These are phyloP conservation scores for Oasisia sp. DNA, from an alignment of 2,888 invertebrate species.

Conservation along the genomic window DNA sequence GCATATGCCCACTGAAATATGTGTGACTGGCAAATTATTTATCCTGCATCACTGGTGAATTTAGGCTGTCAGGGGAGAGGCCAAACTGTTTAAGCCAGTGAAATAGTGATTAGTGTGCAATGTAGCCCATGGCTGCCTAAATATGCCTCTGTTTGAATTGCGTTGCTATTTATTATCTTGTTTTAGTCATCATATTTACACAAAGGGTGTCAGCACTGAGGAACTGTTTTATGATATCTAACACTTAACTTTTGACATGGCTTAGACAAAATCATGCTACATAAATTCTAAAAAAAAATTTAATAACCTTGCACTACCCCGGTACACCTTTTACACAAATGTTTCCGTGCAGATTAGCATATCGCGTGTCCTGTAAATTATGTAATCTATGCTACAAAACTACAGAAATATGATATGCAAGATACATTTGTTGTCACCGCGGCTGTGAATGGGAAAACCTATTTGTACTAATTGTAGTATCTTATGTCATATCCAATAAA, in stretches of 20 bases:
- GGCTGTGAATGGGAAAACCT: no score
- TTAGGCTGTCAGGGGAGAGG: no score
- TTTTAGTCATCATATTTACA: not conserved
- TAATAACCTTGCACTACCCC: not conserved
- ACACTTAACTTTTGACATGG: not conserved
- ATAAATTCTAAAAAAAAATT: not conserved
- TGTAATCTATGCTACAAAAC: not conserved
- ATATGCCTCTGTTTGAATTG: not conserved
- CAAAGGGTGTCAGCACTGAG: not conserved
- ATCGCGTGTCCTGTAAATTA: not conserved
- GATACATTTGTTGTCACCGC: no score
- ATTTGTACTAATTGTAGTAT: not conserved
- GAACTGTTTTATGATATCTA: not conserved
- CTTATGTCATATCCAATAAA: not conserved
- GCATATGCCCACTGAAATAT: no score
- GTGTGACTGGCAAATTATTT: no score
- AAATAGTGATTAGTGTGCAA: no score
- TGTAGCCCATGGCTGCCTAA: no score
- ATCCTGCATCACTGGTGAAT: no score
- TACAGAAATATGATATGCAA: not conserved
- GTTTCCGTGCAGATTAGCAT: not conserved
- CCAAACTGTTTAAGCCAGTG: no score
- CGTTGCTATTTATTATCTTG: not conserved
- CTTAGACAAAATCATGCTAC: not conserved
- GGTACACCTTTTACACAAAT: not conserved